Base-by-base conservation (phyloP, 2,797 vertebrate species). In the Scyliorhinus canicula region DNA sequence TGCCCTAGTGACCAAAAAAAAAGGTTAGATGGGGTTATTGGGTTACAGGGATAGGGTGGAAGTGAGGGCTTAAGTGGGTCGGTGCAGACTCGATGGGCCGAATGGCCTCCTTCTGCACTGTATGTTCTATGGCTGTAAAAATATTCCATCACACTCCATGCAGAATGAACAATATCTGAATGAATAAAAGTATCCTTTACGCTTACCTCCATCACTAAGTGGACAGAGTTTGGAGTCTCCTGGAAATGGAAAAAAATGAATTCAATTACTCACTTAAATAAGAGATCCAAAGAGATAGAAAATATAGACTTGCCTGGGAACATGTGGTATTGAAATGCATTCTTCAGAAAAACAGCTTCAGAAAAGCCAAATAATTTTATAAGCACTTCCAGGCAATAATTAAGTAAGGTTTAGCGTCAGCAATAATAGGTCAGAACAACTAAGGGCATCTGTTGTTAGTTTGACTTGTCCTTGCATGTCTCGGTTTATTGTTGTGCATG, bases 161-260 rank as follows among this genome's bases (percentile, higher is more conserved):
- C 67, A 52, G 19, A 0, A 50, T 44, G 47, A 9, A 74, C 14
- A 93, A 93, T 24, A 93, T 69, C 50, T 67, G 96, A 95, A 96
- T 96, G 96, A 88, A 91, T 26, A 95, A 96, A 96, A 85, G 11
- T 0, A 44, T 96, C 95, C 95, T 96, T 95, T 96, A 50, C 4
- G 3, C 79, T 97, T 97, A 99, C 99, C 98, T 99, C 99, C 99
- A 99, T 99, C 96, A 99, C 99, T 96, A 99, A 97, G 95, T 99
- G 99, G 96, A 99, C 98, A 96, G 97, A 99, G 96, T 97, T 99
- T 95, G 99, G 98, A 65, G 98, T 98, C 98, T 99, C 99, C 99
- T 99, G 95, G 95, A 98, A 98, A 93, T 98, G 95, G 96, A 95
- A 96, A 95, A 97, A 60, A 60, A 90, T 52, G 28, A 19, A 63